A percentile compares a stretch with the other conserved stretches of the same genome.
phyloP scores from a whole-genome alignment of 1,140 invertebrate genomes.

The Drosophila lini region DNA sequence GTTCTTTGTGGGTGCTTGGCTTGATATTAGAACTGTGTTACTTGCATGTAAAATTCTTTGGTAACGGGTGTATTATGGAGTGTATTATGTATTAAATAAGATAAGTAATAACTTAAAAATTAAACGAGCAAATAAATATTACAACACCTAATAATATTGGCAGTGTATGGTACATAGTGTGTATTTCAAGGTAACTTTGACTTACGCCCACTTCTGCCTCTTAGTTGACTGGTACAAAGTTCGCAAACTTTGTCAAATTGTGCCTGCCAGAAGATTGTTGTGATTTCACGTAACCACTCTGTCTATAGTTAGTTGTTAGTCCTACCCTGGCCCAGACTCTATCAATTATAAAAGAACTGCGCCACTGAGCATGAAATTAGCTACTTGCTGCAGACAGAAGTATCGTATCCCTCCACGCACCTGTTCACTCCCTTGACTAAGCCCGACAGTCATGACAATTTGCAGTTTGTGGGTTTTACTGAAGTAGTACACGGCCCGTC shows the following conservation, averaged over 20 bases:
- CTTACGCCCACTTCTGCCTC: background rate
- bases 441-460: conserved; percentile 55
- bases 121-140: background rate
- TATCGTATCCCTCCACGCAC: conserved; percentile 14
- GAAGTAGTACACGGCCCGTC: conserved; percentile 49
- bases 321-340: conserved; percentile 22
- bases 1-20: conserved; percentile 2
- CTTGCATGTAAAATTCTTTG: too few relatives aligned
- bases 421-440: conserved; percentile 29
- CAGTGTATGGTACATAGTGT: background rate
- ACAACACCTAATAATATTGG: too few relatives aligned
- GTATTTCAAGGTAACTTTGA: background rate
- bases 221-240: conserved; percentile 7
- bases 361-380: conserved; percentile 78
- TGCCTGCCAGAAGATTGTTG: conserved; percentile 11
- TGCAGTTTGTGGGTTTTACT: conserved; percentile 29
- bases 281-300: conserved; percentile 34
- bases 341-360: conserved; percentile 71
- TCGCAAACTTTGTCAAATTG: conserved; percentile 12
- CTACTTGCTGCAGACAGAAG: conserved; percentile 58
- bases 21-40: background rate
- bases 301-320: background rate
- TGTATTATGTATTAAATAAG: background rate
- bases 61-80: background rate
- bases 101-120: background rate